These are phyloP conservation scores for Bombus pyrosoma DNA, from an alignment of 1,140 invertebrate genomes.

Conservation along the genomic window DNA sequence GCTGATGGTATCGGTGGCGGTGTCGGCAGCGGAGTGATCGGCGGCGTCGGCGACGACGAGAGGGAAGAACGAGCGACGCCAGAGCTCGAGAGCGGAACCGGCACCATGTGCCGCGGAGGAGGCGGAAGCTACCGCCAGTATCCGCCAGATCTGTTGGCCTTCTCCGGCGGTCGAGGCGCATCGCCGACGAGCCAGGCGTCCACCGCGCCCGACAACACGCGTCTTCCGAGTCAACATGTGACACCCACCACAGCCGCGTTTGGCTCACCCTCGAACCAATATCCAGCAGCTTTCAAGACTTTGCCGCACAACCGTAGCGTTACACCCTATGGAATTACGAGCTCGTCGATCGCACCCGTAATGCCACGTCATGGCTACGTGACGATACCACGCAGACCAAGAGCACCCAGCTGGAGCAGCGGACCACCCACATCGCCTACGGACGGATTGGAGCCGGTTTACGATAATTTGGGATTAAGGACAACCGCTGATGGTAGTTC, in stretches of 20 bases:
- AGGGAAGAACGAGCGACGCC: constrained; percentile 76
- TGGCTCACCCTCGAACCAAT: constrained; percentile 71
- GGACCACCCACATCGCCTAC: constrained; percentile 84
- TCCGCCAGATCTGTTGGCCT: constrained; percentile 92
- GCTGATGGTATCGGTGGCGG: constrained; percentile 76
- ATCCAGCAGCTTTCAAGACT: constrained; percentile 85
- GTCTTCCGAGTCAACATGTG: constrained; percentile 83
- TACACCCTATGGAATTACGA: constrained; percentile 86
- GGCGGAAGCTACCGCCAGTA: constrained; percentile 84
- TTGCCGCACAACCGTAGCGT: constrained; percentile 88
- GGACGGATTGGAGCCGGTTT: constrained; percentile 87
- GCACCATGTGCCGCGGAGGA: constrained; percentile 76
- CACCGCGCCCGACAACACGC: constrained; percentile 87
- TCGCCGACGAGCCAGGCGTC: constrained; percentile 87
- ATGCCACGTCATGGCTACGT: constrained; percentile 90
- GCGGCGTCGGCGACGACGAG: constrained; percentile 68
- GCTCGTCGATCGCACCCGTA: constrained; percentile 84
- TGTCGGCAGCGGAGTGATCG: constrained; percentile 67
- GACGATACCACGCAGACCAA: constrained; percentile 91
- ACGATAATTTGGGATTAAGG: constrained; percentile 91
- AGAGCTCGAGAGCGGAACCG: constrained; percentile 74
- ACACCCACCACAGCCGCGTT: constrained; percentile 77
- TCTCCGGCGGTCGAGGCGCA: constrained; percentile 85
- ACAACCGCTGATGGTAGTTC: constrained; percentile 94
- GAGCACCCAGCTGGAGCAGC: constrained; percentile 90